These are phyloP conservation scores for Cephonodes hylas DNA, from an alignment of 2,888 invertebrate species.

Conservation along the genomic window DNA sequence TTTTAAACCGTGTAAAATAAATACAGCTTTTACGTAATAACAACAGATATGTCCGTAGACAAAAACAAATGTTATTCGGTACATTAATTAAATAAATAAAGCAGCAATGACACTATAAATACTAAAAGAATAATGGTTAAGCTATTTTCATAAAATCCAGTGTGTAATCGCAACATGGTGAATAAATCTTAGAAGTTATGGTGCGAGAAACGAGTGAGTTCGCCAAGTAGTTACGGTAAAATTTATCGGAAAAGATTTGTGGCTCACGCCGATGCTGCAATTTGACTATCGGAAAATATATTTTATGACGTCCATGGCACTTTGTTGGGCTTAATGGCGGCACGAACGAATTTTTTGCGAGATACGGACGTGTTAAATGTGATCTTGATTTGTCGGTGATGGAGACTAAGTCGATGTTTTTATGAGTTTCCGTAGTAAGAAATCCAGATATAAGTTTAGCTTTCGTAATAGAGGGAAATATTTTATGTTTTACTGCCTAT, in stretches of 20 bases:
- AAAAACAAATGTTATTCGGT: too few relatives aligned
- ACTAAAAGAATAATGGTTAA: neutral
- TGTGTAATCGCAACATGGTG: neutral
- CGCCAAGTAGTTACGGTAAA: slow-evolving; percentile 42
- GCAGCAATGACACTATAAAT: too few relatives aligned
- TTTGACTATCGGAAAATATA: slow-evolving; percentile 77
- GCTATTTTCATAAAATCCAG: neutral
- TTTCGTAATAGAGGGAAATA: neutral
- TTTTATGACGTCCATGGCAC: slow-evolving; percentile 69
- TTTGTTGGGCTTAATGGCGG: slow-evolving; percentile 64
- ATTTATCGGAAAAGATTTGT: slow-evolving; percentile 76
- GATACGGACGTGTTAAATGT: slow-evolving; percentile 36
- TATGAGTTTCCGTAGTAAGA: slow-evolving; percentile 11
- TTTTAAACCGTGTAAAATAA: too few relatives aligned
- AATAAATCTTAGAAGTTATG: slow-evolving; percentile 18
- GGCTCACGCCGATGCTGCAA: slow-evolving; percentile 67
- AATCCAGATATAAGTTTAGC: neutral
- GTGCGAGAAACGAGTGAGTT: slow-evolving; percentile 40
- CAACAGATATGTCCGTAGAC: too few relatives aligned
- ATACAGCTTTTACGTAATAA: too few relatives aligned
- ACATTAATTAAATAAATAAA: too few relatives aligned
- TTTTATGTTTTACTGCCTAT: neutral
- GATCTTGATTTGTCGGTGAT: slow-evolving; percentile 40
- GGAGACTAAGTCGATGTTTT: slow-evolving; percentile 13
- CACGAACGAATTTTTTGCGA: slow-evolving; percentile 42